These are phyloP conservation scores for Oscheius sp. DNA, from an alignment of 2,888 invertebrate genomes.

Conservation along the genomic window DNA sequence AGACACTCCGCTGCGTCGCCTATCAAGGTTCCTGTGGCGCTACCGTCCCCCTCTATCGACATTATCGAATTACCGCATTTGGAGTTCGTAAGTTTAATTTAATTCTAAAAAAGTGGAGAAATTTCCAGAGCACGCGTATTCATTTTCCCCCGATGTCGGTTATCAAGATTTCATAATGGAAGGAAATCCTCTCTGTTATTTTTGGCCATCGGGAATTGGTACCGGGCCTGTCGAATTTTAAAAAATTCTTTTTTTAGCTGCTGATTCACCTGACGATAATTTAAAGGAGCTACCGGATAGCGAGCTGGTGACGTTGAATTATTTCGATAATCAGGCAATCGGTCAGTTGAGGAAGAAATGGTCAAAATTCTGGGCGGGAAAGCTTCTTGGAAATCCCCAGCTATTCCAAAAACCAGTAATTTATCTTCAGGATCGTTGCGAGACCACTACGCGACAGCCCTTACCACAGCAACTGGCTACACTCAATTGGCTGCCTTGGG, in stretches of 20 bases:
- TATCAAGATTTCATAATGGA: slow-evolving; percentile 55
- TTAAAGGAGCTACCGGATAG: slow-evolving; percentile 35
- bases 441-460: slow-evolving; percentile 60
- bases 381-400: not conserved
- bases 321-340: slow-evolving; percentile 48
- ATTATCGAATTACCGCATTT: slow-evolving; percentile 47
- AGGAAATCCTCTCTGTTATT: slow-evolving; percentile 58
- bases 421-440: slow-evolving; percentile 39
- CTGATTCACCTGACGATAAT: slow-evolving; percentile 16
- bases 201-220: slow-evolving; percentile 41
- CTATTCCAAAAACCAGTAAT: not conserved
- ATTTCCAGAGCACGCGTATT: slow-evolving; percentile 60
- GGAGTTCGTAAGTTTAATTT: slow-evolving; percentile 56
- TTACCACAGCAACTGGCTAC: slow-evolving; percentile 11
- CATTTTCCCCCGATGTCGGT: slow-evolving; percentile 43
- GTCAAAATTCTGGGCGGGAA: not conserved
- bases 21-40: slow-evolving; percentile 57
- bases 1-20: slow-evolving; percentile 17
- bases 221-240: not conserved
- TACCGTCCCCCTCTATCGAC: slow-evolving; percentile 58
- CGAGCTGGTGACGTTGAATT: slow-evolving; percentile 41
- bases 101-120: slow-evolving; percentile 5
- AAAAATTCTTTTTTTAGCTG: not conserved
- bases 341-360: not conserved
- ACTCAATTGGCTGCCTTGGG: slow-evolving; percentile 34